A percentile compares a stretch with the other conserved stretches of the same genome.
Evolutionary conservation across 2,888 invertebrate genomes (phyloP).

Genomic region (Actias luna): DNA sequence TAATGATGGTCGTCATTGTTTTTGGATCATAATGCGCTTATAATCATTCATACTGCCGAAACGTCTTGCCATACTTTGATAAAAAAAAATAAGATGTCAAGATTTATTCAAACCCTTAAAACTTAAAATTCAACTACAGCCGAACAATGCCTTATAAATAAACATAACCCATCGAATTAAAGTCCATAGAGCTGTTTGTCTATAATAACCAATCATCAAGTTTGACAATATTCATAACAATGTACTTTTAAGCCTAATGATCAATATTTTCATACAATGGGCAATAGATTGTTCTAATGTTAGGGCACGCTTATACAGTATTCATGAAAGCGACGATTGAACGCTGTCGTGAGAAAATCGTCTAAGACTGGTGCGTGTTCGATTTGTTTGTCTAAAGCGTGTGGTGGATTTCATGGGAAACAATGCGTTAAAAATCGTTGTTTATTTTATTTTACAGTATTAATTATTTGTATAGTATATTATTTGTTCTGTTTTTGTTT

Average conservation of each 20-base stretch:
- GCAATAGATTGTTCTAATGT: conserved; percentile 25
- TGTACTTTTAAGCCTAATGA: conserved; percentile 24
- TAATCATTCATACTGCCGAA: no score
- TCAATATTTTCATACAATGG: conserved; percentile 38
- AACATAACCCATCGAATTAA: conserved; percentile 3
- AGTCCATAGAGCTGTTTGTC: conserved; percentile 13
- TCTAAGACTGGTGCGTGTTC: conserved; percentile 23
- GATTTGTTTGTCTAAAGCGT: conserved; percentile 33
- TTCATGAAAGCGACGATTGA: conserved; percentile 22
- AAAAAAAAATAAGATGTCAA: background rate
- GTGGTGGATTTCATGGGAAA: conserved; percentile 50
- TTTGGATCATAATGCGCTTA: no score
- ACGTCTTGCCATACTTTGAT: no score
- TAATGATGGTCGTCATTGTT: no score
- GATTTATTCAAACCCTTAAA: background rate
- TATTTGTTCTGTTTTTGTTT: conserved; percentile 4
- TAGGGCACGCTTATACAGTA: conserved; percentile 24
- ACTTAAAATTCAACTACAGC: background rate
- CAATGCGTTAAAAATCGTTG: conserved; percentile 30
- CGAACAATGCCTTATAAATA: conserved; percentile 12
- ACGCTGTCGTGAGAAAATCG: conserved; percentile 30
- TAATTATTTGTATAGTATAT: conserved; percentile 21
- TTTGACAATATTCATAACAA: conserved; percentile 26
- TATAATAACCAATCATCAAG: conserved; percentile 21
- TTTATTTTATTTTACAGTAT: conserved; percentile 27